phyloP scores from a whole-genome alignment of 64 coral and sea anemone species.

The Orbicella faveolata region DNA sequence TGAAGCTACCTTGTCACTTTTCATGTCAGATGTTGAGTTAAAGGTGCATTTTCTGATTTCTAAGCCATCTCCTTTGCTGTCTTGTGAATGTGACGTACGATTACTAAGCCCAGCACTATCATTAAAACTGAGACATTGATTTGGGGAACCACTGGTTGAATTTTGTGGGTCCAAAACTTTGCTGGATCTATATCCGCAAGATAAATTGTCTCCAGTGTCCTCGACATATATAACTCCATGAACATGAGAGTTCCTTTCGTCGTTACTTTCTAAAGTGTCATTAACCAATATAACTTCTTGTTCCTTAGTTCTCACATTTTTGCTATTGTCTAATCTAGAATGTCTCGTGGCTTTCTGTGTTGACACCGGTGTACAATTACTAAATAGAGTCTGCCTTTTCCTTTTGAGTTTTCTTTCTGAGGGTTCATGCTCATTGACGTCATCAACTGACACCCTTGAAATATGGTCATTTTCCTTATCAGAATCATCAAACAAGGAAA shows the following conservation, averaged over 20 bases:
- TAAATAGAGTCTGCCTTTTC: slow-evolving; percentile 18
- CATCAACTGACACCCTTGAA: not conserved
- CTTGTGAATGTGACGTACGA: not conserved
- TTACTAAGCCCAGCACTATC: not conserved
- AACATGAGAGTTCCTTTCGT: not conserved
- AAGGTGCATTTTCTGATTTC: not conserved
- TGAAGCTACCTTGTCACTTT: not conserved
- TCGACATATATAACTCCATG: not conserved
- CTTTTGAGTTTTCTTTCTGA: not conserved
- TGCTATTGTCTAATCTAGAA: not conserved
- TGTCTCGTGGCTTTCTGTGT: not conserved
- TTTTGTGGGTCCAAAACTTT: no score
- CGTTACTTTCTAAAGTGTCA: slow-evolving; percentile 23
- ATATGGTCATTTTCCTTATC: slow-evolving; percentile 15
- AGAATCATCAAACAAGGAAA: not conserved
- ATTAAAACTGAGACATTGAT: not conserved
- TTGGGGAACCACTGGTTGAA: not conserved
- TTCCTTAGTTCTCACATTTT: not conserved
- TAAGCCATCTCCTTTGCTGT: not conserved
- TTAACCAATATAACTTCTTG: slow-evolving; percentile 3
- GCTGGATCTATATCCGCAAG: no score
- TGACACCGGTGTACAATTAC: not conserved
- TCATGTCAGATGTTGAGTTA: not conserved
- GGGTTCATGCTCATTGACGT: not conserved
- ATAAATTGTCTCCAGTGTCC: not conserved